Evolutionary conservation across 1,140 invertebrate genomes (phyloP), one percentile per base, ranked within the genome.

Genomic region (Drosophila pachea): DNA sequence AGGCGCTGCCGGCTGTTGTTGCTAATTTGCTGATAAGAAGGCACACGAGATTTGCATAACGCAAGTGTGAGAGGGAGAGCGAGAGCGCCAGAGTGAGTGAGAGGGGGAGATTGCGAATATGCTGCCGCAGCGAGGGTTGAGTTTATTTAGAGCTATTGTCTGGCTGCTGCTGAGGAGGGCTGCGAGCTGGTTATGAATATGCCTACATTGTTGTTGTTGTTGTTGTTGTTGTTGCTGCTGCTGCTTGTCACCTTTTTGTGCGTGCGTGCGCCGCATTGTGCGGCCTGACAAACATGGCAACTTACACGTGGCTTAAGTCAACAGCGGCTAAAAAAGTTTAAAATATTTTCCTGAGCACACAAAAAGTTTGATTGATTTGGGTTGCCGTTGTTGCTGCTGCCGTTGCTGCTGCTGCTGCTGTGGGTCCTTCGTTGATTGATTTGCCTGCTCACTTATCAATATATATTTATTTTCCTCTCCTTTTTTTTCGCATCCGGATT

Each of bases 331-430:
- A 55, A 66, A 73, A 69, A 76, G 61, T 69, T 73, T 76, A 68
- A 75, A 84, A 86, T 79, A 83, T 68, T 72, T 63, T 68, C 63
- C 59, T 31, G 50, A 49, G 47, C 58, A 78, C 43, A 83, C 74
- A 82, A 74, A 76, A 86, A 52, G 69, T 83, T 84, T 84, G 81
- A 84, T 84, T 84, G 79, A 84, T 84, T 84, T 71, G 81, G 73
- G 79, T 86, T 81, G 68, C 31, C 31, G 54, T n/a, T n/a, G n/a
- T n/a, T n/a, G n/a, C n/a, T n/a, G n/a, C n/a, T n/a, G n/a, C n/a
- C n/a, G n/a, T 11, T 43, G 22, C 4, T 31, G 79, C 79, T 86
- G 68, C 31, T 38, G 54, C 22, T 43, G n/a, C n/a, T 40, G n/a
- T 40, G 38, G 22, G 7, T 67, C 38, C 63, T 66, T 61, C 52